A percentile compares a stretch with the other conserved stretches of the same genome.
These are phyloP conservation scores for Bellardia bayeri DNA, from an alignment of 2,888 invertebrate genomes.

Conservation along the genomic window DNA sequence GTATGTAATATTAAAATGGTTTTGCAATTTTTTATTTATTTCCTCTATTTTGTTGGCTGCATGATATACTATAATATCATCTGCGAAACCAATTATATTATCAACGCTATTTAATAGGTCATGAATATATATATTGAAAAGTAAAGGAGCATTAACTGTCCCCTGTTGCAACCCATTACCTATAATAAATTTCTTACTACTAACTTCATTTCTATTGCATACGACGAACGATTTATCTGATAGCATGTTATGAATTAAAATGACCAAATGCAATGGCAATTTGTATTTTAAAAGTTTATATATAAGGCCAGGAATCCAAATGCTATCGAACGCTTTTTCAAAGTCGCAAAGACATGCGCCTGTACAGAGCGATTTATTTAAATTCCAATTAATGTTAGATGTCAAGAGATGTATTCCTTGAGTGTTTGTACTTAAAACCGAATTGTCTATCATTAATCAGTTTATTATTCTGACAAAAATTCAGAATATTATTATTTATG, in stretches of 20 bases:
- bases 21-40: constrained; percentile 30
- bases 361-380: neutral
- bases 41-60: constrained; percentile 1
- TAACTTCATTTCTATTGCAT: neutral
- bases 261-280: neutral
- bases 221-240: constrained; percentile 11
- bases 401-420: neutral
- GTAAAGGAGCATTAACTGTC: constrained; percentile 24
- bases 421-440: constrained; percentile 2
- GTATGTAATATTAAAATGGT: neutral
- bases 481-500: no score
- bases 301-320: neutral
- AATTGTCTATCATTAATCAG: no score
- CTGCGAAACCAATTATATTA: constrained; percentile 26
- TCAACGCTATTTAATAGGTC: constrained; percentile 17
- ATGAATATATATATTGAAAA: constrained; percentile 33
- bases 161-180: constrained; percentile 28
- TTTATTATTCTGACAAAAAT: no score
- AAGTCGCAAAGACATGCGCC: neutral
- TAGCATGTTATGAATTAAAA: constrained; percentile 15
- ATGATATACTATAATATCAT: constrained; percentile 50
- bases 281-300: constrained; percentile 26
- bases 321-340: neutral
- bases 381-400: neutral
- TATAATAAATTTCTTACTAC: neutral